Evolutionary conservation across 2,888 invertebrate genomes (phyloP).

Genomic region (Brenthis hecate): DNA sequence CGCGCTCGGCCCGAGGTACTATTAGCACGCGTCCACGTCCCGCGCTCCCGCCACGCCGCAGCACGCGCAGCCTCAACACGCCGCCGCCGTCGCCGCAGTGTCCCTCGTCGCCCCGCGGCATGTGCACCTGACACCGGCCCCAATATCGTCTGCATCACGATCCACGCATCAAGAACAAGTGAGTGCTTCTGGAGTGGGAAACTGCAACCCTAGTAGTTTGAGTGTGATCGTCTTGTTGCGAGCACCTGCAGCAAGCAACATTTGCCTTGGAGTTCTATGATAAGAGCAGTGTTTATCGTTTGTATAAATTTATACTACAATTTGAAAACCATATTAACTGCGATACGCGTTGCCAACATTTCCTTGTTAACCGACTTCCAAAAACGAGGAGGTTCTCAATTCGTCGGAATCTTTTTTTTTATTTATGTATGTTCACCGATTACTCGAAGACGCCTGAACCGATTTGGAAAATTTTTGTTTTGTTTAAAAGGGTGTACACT

Average conservation of each 20-base stretch:
- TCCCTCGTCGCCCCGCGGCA: conserved; percentile 48
- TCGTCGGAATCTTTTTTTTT: too few species aligned
- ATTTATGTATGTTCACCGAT: too few species aligned
- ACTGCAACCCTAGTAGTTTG: background rate
- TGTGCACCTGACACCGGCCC: conserved; percentile 66
- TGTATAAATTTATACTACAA: background rate
- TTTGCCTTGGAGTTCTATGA: background rate
- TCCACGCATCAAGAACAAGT: conserved; percentile 53
- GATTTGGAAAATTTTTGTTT: too few species aligned
- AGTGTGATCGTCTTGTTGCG: background rate
- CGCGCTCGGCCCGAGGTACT: conserved; percentile 54
- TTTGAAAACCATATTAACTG: too few species aligned
- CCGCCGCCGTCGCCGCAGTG: conserved; percentile 45
- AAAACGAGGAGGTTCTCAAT: too few species aligned
- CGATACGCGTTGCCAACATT: too few species aligned
- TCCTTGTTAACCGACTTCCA: too few species aligned
- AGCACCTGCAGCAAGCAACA: background rate
- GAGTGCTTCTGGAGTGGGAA: conserved; percentile 47
- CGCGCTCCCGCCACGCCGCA: conserved; percentile 32
- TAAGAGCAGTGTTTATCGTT: conserved; percentile 13
- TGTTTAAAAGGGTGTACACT: too few species aligned
- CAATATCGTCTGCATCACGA: conserved; percentile 45
- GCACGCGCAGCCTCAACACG: conserved; percentile 42
- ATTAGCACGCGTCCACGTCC: conserved; percentile 41
- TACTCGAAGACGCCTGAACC: too few species aligned